Conservation (phyloP, 2,113 vertebrate genomes). For the Hyperopisus bebe region DNA sequence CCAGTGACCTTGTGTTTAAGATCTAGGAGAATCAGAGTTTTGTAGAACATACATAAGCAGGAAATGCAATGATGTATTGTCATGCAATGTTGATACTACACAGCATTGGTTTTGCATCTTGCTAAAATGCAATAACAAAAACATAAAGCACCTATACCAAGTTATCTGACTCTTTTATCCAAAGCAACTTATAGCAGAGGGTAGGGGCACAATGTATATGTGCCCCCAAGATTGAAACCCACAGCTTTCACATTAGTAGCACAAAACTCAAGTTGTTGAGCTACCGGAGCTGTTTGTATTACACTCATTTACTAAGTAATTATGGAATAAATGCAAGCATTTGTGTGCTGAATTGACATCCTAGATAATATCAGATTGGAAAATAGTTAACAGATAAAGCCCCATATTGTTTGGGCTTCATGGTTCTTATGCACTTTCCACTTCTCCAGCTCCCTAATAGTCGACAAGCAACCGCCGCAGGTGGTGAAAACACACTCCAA, state of each 20-base stretch:
- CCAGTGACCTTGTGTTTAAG: not conserved
- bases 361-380: not conserved
- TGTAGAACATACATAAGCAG: not conserved
- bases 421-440: not conserved
- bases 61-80: not conserved
- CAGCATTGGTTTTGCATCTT: not conserved
- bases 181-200: not conserved
- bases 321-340: not conserved
- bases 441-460: conserved; percentile 74
- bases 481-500: conserved; percentile 97
- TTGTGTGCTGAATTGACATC: not conserved
- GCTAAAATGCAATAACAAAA: not conserved
- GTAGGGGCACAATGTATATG: not conserved
- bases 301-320: not conserved
- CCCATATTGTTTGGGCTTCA: not conserved
- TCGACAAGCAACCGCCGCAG: conserved; percentile 90
- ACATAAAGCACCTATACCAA: not conserved
- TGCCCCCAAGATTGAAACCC: not conserved
- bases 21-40: not conserved
- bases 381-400: not conserved
- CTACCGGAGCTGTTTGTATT: not conserved
- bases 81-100: not conserved
- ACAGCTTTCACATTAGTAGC: not conserved
- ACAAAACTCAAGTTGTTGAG: not conserved
- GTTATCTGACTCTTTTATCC: not conserved